A percentile compares a stretch with the other conserved stretches of the same genome.
These are phyloP conservation scores for Silurus asotus DNA, from an alignment of 2,113 vertebrate species.

Conservation along the genomic window DNA sequence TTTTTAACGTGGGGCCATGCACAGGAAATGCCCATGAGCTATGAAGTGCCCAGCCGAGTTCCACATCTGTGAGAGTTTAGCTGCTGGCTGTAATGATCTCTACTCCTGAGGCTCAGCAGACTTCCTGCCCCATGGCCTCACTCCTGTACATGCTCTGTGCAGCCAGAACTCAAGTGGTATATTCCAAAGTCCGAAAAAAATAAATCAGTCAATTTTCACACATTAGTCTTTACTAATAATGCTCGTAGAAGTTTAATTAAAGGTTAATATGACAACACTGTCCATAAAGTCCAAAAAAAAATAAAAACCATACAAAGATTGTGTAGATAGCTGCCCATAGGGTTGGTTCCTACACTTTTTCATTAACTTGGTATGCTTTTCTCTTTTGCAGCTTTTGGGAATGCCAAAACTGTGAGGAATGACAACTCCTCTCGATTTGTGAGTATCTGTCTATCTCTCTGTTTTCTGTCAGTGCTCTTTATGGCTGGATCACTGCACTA, in stretches of 20 bases:
- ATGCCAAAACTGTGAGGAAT: conserved; percentile 96
- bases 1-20: conserved; percentile 65
- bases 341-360: neutral
- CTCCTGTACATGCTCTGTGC: conserved; percentile 16
- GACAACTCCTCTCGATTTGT: conserved; percentile 99
- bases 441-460: conserved; percentile 71
- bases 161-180: conserved; percentile 2
- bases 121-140: conserved; percentile 44
- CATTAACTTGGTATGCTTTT: conserved; percentile 13
- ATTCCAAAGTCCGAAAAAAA: neutral
- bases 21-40: conserved; percentile 73
- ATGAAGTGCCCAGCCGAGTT: conserved; percentile 57
- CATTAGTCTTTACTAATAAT: neutral
- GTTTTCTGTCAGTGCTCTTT: neutral
- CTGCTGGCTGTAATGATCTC: conserved; percentile 61
- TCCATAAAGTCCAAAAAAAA: neutral
- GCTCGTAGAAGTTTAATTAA: neutral
- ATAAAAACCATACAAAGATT: neutral
- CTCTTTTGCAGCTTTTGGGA: conserved; percentile 86
- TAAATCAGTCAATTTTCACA: neutral
- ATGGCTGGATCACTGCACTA: neutral
- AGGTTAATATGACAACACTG: neutral
- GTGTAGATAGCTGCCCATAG: neutral
- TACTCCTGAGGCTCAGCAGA: conserved; percentile 40
- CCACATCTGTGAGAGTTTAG: conserved; percentile 78